Conservation (phyloP, 2,113 vertebrate genomes). For the Aptenodytes forsteri region DNA sequence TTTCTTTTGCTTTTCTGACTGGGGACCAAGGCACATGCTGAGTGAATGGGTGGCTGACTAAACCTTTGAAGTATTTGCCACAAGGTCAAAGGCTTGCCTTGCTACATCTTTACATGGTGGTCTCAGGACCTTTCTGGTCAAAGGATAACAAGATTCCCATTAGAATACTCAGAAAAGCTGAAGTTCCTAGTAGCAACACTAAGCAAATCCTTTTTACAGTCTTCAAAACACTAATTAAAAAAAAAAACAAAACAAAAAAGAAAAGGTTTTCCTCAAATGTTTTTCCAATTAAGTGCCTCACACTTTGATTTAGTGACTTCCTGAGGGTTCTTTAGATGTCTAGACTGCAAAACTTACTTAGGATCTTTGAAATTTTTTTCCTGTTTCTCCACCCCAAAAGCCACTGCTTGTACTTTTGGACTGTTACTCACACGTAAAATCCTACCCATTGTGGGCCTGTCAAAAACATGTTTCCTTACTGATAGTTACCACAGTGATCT, state of each 20-base stretch:
- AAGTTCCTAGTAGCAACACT: neutral
- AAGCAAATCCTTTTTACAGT: neutral
- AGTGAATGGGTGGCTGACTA: neutral
- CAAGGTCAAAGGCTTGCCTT: neutral
- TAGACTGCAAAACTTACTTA: neutral
- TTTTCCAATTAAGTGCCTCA: neutral
- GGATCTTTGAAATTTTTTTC: neutral
- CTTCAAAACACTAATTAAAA: neutral
- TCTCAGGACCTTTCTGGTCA: neutral
- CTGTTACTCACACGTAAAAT: neutral
- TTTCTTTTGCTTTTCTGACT: neutral
- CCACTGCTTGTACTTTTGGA: neutral
- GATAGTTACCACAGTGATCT: neutral
- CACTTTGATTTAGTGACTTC: neutral
- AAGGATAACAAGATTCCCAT: neutral
- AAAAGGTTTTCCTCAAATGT: fast-evolving
- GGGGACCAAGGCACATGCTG: neutral
- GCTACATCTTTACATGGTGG: fast-evolving
- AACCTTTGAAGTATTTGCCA: neutral
- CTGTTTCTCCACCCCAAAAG: neutral
- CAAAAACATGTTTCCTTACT: neutral
- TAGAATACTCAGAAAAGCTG: neutral
- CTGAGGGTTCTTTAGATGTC: neutral
- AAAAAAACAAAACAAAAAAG: neutral
- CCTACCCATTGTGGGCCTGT: neutral